A percentile compares a stretch with the other conserved stretches of the same genome.
phyloP scores from a whole-genome alignment of 2,888 invertebrate genomes.

The Patella pellucida region DNA sequence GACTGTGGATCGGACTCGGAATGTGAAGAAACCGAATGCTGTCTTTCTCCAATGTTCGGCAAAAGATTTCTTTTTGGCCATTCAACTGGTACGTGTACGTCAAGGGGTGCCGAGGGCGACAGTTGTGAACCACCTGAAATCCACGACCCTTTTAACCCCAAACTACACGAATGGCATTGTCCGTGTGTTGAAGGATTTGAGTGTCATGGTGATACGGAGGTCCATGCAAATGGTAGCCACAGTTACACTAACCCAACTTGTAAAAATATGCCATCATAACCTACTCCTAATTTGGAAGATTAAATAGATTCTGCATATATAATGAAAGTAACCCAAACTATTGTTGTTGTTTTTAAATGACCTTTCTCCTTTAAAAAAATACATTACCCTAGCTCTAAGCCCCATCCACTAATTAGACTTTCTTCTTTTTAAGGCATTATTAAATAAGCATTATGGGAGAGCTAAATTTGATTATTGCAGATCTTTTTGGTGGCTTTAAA shows the following conservation, averaged over 20 bases:
- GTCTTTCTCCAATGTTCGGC: not conserved
- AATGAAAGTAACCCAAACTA: no score
- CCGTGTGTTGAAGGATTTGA: not conserved
- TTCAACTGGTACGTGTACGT: not conserved
- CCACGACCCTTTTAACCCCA: slow-evolving; percentile 7
- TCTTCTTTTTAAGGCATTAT: no score
- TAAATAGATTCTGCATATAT: no score
- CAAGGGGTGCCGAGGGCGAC: not conserved
- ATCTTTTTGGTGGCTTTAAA: no score
- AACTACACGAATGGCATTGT: slow-evolving; percentile 6
- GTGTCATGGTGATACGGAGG: not conserved
- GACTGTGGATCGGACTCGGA: not conserved
- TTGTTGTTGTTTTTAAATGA: no score
- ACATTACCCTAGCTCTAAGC: no score
- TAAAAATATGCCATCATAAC: not conserved
- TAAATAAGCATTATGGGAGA: no score
- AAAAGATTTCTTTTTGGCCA: not conserved
- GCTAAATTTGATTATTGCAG: no score
- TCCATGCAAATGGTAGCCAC: not conserved
- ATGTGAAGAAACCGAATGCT: not conserved
- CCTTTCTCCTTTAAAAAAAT: no score
- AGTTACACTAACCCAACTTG: not conserved
- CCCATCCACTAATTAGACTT: no score
- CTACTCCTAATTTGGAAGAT: no score
- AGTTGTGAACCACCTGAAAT: slow-evolving; percentile 7